Conservation (phyloP, 1,140 invertebrate genomes). For the Agrypnia vestita region DNA sequence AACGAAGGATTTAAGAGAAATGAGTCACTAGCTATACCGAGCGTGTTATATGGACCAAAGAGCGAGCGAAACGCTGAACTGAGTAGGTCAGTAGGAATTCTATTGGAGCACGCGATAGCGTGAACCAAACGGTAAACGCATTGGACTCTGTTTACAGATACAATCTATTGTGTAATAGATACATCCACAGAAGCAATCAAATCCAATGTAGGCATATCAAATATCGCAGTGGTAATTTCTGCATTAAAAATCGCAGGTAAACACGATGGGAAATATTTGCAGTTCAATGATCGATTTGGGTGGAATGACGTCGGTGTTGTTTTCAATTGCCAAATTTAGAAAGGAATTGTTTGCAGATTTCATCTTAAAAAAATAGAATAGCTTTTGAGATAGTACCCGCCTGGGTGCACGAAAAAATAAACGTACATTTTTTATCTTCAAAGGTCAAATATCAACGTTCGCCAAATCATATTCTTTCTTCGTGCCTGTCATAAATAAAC, state of each 20-base stretch:
- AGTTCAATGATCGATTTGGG: background rate
- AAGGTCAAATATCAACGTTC: too few species aligned
- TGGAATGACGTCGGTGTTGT: too few species aligned
- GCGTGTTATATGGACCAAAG: slow-evolving; percentile 16
- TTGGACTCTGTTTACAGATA: slow-evolving; percentile 23
- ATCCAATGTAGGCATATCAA: background rate
- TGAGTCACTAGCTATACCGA: background rate
- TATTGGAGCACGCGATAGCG: slow-evolving; percentile 32
- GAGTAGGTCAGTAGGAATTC: slow-evolving; percentile 17
- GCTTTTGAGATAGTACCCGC: too few species aligned
- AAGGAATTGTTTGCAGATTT: background rate
- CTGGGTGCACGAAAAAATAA: too few species aligned
- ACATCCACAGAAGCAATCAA: background rate
- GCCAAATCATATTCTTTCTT: too few species aligned
- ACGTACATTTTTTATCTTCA: too few species aligned
- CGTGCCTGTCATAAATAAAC: too few species aligned
- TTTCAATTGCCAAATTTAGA: background rate
- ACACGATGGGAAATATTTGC: background rate
- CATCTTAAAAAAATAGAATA: too few species aligned
- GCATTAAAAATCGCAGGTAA: background rate
- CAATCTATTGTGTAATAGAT: slow-evolving; percentile 5
- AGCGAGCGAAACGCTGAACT: background rate
- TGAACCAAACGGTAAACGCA: slow-evolving; percentile 8
- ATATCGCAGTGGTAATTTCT: too few species aligned
- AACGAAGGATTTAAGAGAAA: background rate